phyloP scores from a whole-genome alignment of 1,140 invertebrate genomes.

The Idris sp. region DNA sequence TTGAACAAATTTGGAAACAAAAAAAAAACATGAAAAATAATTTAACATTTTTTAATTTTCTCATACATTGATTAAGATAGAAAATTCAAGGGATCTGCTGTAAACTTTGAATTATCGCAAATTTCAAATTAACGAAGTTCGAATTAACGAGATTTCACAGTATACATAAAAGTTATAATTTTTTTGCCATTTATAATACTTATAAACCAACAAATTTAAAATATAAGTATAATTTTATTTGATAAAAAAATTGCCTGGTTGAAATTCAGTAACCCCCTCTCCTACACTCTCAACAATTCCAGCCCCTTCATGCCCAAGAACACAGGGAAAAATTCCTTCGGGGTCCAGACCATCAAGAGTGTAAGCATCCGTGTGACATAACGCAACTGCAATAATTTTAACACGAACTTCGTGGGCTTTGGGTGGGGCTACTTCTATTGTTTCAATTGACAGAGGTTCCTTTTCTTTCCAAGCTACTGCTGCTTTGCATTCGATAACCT shows the following conservation, averaged over 20 bases:
- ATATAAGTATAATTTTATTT: no score
- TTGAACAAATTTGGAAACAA: no score
- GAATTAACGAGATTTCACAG: no score
- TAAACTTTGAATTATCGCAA: no score
- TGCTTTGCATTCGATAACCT: conserved; percentile 92
- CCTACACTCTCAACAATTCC: conserved; percentile 98
- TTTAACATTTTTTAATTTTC: no score
- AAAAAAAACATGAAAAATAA: no score
- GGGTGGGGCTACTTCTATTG: conserved; percentile 96
- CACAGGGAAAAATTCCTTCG: conserved; percentile 95
- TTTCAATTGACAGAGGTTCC: conserved; percentile 91
- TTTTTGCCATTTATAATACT: no score
- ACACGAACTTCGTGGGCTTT: conserved; percentile 91
- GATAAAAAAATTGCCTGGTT: conserved; percentile 82
- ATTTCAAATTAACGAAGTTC: no score
- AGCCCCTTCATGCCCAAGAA: conserved; percentile 96
- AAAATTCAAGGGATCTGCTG: no score
- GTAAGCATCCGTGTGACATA: conserved; percentile 99
- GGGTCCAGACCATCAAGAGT: conserved; percentile 95
- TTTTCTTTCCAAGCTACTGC: conserved; percentile 95
- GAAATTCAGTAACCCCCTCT: conserved; percentile 92
- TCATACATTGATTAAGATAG: no score
- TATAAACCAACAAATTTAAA: no score
- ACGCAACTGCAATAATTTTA: conserved; percentile 89
- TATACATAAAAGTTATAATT: no score